These are phyloP conservation scores for Tetragonisca angustula DNA, from an alignment of 2,888 invertebrate species.

Conservation along the genomic window DNA sequence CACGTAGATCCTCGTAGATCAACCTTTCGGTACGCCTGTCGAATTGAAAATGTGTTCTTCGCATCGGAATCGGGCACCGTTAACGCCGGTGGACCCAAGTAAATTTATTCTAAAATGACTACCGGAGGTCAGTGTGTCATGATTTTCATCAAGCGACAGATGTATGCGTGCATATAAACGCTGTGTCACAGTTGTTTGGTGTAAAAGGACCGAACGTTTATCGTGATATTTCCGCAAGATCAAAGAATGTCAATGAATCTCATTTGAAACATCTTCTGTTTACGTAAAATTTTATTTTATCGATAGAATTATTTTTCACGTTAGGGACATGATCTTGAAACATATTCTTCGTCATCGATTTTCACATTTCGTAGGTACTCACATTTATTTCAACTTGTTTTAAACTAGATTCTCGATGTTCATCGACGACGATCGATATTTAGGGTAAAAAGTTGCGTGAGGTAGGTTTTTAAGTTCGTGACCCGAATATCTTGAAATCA, in stretches of 20 bases:
- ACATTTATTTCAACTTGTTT: no score
- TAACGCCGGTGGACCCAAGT: constrained; percentile 68
- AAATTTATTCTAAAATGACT: constrained; percentile 81
- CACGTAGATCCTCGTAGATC: constrained; percentile 59
- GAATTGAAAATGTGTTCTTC: constrained; percentile 65
- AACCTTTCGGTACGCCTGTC: constrained; percentile 46
- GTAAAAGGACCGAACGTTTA: not conserved
- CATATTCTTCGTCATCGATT: no score
- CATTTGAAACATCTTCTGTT: not conserved
- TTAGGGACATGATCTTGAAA: no score
- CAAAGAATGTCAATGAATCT: not conserved
- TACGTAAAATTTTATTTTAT: not conserved
- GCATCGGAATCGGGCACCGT: constrained; percentile 72
- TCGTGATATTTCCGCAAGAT: not conserved
- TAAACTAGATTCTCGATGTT: no score
- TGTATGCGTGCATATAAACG: constrained; percentile 24
- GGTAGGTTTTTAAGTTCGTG: constrained; percentile 20
- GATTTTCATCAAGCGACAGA: constrained; percentile 71
- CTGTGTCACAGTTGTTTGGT: constrained; percentile 43
- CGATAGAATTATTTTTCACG: no score
- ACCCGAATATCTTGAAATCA: constrained; percentile 33
- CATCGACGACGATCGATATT: constrained; percentile 21
- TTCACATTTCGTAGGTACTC: no score
- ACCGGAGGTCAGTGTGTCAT: constrained; percentile 80
- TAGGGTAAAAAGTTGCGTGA: constrained; percentile 20